These are phyloP conservation scores for Lytechinus variegatus DNA, from an alignment of 35 echinoderm and acorn worm genomes.

Conservation along the genomic window DNA sequence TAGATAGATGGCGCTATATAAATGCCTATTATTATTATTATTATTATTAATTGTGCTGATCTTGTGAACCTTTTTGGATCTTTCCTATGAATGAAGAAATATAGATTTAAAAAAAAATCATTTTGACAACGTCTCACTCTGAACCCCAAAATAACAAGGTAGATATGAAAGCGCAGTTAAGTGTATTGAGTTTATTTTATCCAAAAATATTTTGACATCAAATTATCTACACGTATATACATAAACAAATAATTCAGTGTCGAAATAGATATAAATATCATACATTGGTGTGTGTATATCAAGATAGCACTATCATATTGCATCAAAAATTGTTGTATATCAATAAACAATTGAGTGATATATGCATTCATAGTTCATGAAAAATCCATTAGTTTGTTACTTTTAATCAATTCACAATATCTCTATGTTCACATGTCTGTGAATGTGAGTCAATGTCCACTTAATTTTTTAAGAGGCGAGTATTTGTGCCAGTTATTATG, in stretches of 20 bases:
- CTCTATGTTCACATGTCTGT: too few species aligned
- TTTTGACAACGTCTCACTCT: background rate
- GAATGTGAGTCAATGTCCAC: too few species aligned
- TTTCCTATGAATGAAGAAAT: too few species aligned
- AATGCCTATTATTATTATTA: too few species aligned
- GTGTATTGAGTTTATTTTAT: background rate
- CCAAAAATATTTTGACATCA: background rate
- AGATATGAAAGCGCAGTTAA: background rate
- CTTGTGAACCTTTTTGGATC: too few species aligned
- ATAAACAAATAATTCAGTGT: background rate
- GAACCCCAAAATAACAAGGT: background rate
- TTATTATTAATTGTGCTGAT: too few species aligned
- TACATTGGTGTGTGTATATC: background rate
- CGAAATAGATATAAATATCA: background rate
- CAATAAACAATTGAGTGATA: background rate
- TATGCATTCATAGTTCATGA: background rate
- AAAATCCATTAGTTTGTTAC: too few species aligned
- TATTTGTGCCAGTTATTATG: too few species aligned
- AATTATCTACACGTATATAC: background rate
- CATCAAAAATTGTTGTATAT: background rate
- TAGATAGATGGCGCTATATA: too few species aligned
- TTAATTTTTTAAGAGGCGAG: too few species aligned
- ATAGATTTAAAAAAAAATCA: too few species aligned
- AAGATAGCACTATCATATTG: background rate
- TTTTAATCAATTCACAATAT: too few species aligned